A percentile compares a stretch with the other conserved stretches of the same genome.
Evolutionary conservation across 1,140 invertebrate species (phyloP).

Genomic region (Eubasilissa regina): DNA sequence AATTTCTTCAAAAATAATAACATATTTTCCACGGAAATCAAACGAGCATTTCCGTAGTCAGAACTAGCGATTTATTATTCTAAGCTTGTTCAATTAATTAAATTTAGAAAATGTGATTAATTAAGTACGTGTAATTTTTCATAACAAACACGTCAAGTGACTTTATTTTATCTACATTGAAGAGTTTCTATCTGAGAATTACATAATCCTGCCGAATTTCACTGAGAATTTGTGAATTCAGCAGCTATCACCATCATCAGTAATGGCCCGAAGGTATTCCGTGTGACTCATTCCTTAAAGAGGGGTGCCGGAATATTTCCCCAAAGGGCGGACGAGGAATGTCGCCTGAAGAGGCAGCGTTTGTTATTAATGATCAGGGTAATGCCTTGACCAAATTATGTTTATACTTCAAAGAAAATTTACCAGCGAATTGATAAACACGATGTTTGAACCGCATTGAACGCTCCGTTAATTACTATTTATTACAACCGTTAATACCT

Average conservation of each 20-base stretch:
- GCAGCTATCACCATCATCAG: constrained; percentile 10
- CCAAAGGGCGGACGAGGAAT: constrained; percentile 13
- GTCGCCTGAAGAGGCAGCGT: background rate
- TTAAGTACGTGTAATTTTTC: no score
- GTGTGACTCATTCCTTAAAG: background rate
- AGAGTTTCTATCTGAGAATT: background rate
- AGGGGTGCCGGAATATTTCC: background rate
- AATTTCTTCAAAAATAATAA: no score
- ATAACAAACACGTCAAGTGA: no score
- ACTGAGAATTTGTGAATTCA: constrained; percentile 9
- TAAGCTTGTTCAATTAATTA: no score
- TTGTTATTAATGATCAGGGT: constrained; percentile 12
- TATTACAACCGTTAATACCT: no score
- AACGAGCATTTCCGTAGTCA: no score
- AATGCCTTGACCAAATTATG: constrained; percentile 18
- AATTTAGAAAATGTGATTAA: no score
- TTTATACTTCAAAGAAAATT: background rate
- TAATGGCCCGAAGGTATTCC: constrained; percentile 3
- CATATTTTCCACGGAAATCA: no score
- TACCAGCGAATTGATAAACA: background rate
- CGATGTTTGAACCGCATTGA: no score
- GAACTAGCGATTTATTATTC: no score
- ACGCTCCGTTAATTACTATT: no score
- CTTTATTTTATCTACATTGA: background rate
- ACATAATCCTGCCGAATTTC: constrained; percentile 10